Base-by-base conservation (phyloP, 2,888 invertebrate species). In the Tholera decimalis region DNA sequence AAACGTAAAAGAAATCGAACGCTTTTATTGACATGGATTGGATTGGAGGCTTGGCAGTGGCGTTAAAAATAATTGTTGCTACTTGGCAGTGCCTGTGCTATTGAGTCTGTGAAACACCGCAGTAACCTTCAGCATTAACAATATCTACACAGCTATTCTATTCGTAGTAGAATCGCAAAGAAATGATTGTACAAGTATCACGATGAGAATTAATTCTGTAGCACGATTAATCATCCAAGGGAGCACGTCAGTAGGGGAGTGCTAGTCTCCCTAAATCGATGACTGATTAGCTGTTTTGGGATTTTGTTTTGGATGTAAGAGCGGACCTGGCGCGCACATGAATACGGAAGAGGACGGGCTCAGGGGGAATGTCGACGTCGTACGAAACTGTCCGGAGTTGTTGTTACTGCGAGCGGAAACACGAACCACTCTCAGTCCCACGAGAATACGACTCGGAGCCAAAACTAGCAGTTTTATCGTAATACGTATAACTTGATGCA, bases 251-350 rank as follows among this genome's bases (percentile, higher is more conserved):
- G 76, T 73, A 78, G 63, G 77, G 66, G 58, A 77, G 75, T 57
- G 82, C 77, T 63, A 71, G 69, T 68, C 63, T 70, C 56, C 54
- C 71, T 58, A 76, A 73, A 82, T 75, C 75, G 73, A 79, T 74
- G 64, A 64, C 78, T 82, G 82, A 85, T 85, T 78, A 82, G 80
- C 81, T 73, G 79, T 80, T 74, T 70, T 54, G 66, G 60, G 58
- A 57, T 71, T 82, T 72, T 68, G 55, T 77, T n/a, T 59, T 60
- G 33, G 56, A 60, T 43, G 51, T 51, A 49, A 43, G 22, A 65
- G 24, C 77, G 49, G 59, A 72, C 46, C 50, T 37, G 61, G 54
- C 57, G 43, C 58, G 49, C 51, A 51, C 43, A 61, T 33, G 58
- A 63, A 60, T 47, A 60, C 24, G 67, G 26, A 67, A 60, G 57